phyloP scores from a whole-genome alignment of 1,140 invertebrate genomes.

The Drosophila repletoides region DNA sequence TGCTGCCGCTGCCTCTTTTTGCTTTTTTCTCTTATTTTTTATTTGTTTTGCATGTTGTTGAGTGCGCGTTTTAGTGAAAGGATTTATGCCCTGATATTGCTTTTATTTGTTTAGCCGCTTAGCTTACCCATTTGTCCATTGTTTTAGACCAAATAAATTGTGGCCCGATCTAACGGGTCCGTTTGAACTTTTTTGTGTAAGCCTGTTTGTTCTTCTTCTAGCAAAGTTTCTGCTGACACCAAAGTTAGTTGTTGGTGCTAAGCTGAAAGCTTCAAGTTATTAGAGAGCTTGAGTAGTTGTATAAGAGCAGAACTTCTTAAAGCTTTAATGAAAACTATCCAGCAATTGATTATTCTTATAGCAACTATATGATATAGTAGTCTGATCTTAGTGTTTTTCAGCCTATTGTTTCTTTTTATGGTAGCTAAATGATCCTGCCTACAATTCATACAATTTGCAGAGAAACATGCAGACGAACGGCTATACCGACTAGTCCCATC shows the following conservation, averaged over 20 bases:
- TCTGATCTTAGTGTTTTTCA: too few species aligned
- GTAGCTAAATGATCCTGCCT: too few species aligned
- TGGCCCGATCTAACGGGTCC: constrained; percentile 9
- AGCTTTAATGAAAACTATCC: too few species aligned
- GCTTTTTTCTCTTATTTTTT: constrained; percentile 14
- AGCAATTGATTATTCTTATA: too few species aligned
- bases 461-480: too few species aligned
- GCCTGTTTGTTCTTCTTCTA: not conserved
- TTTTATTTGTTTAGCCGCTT: constrained; percentile 75
- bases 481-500: too few species aligned
- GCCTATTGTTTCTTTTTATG: too few species aligned
- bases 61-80: constrained; percentile 64
- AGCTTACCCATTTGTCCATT: constrained; percentile 60
- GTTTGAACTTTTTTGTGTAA: constrained; percentile 43
- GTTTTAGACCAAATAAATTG: constrained; percentile 37
- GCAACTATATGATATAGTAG: too few species aligned
- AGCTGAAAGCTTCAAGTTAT: too few species aligned
- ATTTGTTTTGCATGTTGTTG: constrained; percentile 54
- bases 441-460: too few species aligned
- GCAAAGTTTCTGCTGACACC: not conserved
- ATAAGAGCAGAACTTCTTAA: too few species aligned
- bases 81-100: constrained; percentile 51
- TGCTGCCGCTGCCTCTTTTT: constrained; percentile 11
- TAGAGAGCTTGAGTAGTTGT: too few species aligned
- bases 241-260: not conserved